Base-by-base conservation (phyloP, 2,113 vertebrate species). In the Acinonyx jubatus region DNA sequence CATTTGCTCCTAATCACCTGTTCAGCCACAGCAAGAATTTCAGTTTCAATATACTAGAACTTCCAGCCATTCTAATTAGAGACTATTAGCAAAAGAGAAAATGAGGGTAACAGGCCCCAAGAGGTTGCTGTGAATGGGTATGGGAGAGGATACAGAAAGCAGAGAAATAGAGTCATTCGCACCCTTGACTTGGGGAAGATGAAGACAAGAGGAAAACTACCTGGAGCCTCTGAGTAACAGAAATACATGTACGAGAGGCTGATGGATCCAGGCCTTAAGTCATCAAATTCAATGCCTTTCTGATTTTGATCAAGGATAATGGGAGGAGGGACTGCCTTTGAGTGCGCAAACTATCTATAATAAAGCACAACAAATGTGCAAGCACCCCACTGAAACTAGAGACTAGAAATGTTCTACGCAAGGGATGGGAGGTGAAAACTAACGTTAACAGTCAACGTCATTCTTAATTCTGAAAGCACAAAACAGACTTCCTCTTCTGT, bases 41-140 rank as follows among this genome's bases (percentile, higher is more conserved):
- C 87, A 31, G 57, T 84, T 86, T 93, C 52, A 87, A 65, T 33
- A 92, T 13, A 79, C 4, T 73, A 52, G 48, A 87, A 23, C 74
- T 79, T 3, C 36, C 74, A 95, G 45, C 89, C 74, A 87, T 55
- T 83, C 61, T 89, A 82, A 91, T 89, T 71, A 89, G 57, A 94
- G 33, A 71, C 48, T 52, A 65, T 18, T 25, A 88, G 73, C 78
- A 89, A 88, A 63, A 61, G 45, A 89, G 50, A 90, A 84, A 74
- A 80, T 14, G 36, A 57, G n/a, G 61, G 73, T 73, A 74, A 66
- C 38, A 74, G 66, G 29, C 29, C 68, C 41, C 87, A 86, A 86
- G 71, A 87, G 41, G 31, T 48, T 50, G 57, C 0, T 86, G 12
- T 23, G 79, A 91, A 71, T 12, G 80, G 61, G 82, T 38, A 66